phyloP scores from a whole-genome alignment of 64 coral and sea anemone species.

The Montipora sp. region DNA sequence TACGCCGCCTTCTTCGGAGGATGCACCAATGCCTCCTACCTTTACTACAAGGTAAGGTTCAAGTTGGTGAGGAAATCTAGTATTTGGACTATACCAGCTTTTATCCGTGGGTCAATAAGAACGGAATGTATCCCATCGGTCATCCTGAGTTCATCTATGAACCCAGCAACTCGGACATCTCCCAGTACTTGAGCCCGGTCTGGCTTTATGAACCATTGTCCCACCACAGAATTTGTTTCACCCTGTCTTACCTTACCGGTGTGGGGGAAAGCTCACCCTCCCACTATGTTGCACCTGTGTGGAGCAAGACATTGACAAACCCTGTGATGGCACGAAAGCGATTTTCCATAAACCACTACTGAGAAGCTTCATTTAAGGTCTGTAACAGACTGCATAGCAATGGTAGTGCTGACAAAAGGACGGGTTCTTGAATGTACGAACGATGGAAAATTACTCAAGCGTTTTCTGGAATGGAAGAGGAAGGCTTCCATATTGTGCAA shows the following conservation, averaged over 20 bases:
- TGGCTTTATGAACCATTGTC: background rate
- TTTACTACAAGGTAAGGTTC: background rate
- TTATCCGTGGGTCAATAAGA: background rate
- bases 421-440: too few species aligned
- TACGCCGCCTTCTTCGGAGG: background rate
- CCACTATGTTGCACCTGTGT: conserved; percentile 29
- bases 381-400: too few species aligned
- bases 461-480: too few species aligned
- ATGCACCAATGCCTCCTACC: background rate
- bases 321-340: background rate
- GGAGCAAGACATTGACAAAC: background rate
- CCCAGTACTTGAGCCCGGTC: background rate
- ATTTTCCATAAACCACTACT: too few species aligned
- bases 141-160: background rate
- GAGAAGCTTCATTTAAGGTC: too few species aligned
- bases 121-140: background rate
- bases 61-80: background rate
- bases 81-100: background rate
- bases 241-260: conserved; percentile 26
- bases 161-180: background rate
- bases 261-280: background rate
- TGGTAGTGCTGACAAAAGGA: too few species aligned
- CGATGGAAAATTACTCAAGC: too few species aligned
- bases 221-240: background rate
- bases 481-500: too few species aligned